These are phyloP conservation scores for Triops longicaudatus DNA, from an alignment of 1,140 invertebrate genomes.

Conservation along the genomic window DNA sequence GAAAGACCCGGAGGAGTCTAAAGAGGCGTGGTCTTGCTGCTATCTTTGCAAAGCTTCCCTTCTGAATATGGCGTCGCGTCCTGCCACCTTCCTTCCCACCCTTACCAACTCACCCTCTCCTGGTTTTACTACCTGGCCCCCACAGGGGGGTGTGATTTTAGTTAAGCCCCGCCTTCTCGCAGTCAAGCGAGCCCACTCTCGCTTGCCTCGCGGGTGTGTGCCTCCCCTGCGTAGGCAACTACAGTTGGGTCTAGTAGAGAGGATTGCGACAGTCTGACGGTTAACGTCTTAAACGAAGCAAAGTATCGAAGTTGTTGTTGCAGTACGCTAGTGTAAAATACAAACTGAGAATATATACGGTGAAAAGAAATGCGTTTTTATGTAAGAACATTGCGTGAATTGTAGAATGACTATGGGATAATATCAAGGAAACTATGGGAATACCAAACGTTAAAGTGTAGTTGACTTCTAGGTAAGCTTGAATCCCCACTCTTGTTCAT, in stretches of 20 bases:
- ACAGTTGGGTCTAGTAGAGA: background rate
- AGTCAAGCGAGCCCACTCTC: background rate
- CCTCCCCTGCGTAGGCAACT: background rate
- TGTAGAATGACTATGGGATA: background rate
- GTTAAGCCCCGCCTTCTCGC: background rate
- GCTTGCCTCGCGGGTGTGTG: background rate
- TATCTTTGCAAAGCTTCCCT: background rate
- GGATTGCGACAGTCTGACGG: conserved; percentile 5
- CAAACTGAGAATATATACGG: background rate
- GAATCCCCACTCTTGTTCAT: background rate
- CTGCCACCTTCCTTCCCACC: background rate
- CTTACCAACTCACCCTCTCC: background rate
- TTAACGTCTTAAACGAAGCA: background rate
- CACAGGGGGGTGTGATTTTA: background rate
- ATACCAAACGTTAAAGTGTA: background rate
- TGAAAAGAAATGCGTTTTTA: background rate
- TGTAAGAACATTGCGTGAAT: background rate
- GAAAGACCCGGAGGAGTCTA: background rate
- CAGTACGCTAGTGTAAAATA: background rate
- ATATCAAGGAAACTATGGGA: background rate
- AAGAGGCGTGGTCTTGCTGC: conserved; percentile 2
- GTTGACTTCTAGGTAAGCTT: background rate
- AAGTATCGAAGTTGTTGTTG: background rate
- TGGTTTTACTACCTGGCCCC: background rate
- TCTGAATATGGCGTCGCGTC: background rate